A percentile compares a stretch with the other conserved stretches of the same genome.
Conservation (phyloP, 2,888 invertebrate genomes). For the Drosophila gaucha region DNA sequence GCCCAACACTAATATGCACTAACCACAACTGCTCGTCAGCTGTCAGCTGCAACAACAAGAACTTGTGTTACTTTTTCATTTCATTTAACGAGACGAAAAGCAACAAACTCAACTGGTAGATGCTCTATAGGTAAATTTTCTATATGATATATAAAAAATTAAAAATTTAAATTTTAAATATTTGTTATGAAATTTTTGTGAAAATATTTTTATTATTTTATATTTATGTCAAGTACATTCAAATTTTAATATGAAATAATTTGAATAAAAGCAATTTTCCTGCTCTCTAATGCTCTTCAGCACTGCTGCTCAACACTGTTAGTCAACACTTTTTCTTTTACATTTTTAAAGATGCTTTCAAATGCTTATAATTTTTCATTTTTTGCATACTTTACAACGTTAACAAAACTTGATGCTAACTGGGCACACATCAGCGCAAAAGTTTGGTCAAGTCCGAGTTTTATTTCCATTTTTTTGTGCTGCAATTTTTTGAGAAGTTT, state of each 20-base stretch:
- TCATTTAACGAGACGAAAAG: constrained; percentile 11
- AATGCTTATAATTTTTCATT: too few relatives aligned
- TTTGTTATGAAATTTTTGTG: too few relatives aligned
- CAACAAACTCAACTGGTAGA: neutral
- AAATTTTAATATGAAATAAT: neutral
- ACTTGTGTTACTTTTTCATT: constrained; percentile 7
- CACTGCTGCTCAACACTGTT: neutral
- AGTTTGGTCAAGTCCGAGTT: neutral
- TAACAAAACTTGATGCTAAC: neutral
- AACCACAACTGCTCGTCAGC: constrained; percentile 33
- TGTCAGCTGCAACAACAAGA: constrained; percentile 14
- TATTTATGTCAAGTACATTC: neutral
- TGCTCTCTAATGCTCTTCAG: too few relatives aligned
- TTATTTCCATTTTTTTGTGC: neutral
- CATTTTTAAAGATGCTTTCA: too few relatives aligned
- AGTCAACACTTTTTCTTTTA: neutral
- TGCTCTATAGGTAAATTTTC: constrained; percentile 1
- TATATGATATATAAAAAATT: too few relatives aligned
- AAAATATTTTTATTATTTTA: neutral
- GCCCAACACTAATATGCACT: constrained; percentile 19
- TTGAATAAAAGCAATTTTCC: too few relatives aligned
- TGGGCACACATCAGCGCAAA: constrained; percentile 1
- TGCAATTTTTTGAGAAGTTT: neutral
- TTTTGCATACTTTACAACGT: neutral
- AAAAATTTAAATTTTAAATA: too few relatives aligned